phyloP scores from a whole-genome alignment of 1,140 invertebrate genomes.

The Ooceraea biroi region DNA sequence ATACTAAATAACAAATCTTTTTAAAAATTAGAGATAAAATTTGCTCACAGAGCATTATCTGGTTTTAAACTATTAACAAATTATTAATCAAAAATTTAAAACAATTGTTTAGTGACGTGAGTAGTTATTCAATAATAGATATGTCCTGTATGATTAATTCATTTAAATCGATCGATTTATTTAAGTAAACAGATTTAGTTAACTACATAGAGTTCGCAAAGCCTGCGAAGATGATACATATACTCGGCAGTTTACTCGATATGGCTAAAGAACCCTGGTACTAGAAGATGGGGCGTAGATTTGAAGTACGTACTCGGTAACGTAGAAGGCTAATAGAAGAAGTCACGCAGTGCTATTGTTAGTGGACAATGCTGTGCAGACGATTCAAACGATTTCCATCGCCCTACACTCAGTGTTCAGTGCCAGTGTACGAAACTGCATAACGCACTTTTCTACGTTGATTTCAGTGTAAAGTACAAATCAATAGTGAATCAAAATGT shows the following conservation, averaged over 20 bases:
- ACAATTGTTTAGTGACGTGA: neutral
- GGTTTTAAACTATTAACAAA: too few species aligned
- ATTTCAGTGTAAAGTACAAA: conserved; percentile 11
- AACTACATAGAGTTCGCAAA: neutral
- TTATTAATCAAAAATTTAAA: neutral
- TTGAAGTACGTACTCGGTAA: conserved; percentile 71
- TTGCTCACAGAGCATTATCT: too few species aligned
- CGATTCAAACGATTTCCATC: conserved; percentile 69
- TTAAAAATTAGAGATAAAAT: too few species aligned
- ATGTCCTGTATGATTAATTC: neutral
- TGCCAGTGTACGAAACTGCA: conserved; percentile 11
- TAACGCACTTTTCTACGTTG: conserved; percentile 21
- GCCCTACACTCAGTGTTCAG: conserved; percentile 4
- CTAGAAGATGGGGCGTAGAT: conserved; percentile 5
- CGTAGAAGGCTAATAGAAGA: conserved; percentile 83
- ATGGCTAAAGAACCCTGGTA: conserved; percentile 24
- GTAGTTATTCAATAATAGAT: conserved; percentile 6
- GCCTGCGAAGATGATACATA: neutral
- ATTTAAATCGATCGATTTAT: conserved; percentile 8
- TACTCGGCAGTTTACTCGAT: conserved; percentile 42
- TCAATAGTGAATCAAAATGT: conserved; percentile 11
- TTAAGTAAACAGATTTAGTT: neutral
- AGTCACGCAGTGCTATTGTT: conserved; percentile 84
- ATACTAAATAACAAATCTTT: too few species aligned
- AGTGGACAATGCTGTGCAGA: conserved; percentile 76